phyloP scores from a whole-genome alignment of 2,888 invertebrate species.

The Pteria penguin region DNA sequence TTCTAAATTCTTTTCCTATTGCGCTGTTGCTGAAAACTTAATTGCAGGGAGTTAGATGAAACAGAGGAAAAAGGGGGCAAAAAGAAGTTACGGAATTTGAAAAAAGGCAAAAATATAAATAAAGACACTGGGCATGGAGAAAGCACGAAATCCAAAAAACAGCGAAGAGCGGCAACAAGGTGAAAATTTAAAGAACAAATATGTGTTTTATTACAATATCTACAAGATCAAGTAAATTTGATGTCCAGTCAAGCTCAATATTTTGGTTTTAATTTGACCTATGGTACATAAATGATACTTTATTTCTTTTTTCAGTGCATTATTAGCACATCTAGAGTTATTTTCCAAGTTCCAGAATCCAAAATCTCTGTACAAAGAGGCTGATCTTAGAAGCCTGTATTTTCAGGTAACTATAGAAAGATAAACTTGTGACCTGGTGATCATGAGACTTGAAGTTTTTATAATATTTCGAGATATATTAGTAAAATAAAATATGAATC shows the following conservation, averaged over 20 bases:
- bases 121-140: background rate
- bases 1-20: too few species aligned
- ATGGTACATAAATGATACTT: background rate
- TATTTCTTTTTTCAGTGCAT: slow-evolving; percentile 54
- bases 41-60: slow-evolving; percentile 51
- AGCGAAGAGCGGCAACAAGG: slow-evolving; percentile 24
- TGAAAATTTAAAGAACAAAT: background rate
- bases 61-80: too few species aligned
- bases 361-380: slow-evolving; percentile 88
- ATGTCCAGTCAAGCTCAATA: too few species aligned
- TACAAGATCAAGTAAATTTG: background rate
- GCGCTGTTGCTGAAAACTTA: too few species aligned
- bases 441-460: too few species aligned
- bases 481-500: too few species aligned
- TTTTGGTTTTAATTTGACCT: too few species aligned
- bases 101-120: background rate
- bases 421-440: too few species aligned
- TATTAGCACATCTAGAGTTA: slow-evolving; percentile 83
- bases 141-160: background rate
- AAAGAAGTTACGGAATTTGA: background rate
- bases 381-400: slow-evolving; percentile 84
- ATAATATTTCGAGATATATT: too few species aligned
- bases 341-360: slow-evolving; percentile 91
- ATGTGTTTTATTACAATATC: background rate
- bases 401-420: slow-evolving; percentile 67